Percentiles rank a stretch among this genome's conserved stretches.
These are phyloP conservation scores for Drosophila malerkotliana DNA, from an alignment of 1,140 invertebrate genomes.

Conservation along the genomic window DNA sequence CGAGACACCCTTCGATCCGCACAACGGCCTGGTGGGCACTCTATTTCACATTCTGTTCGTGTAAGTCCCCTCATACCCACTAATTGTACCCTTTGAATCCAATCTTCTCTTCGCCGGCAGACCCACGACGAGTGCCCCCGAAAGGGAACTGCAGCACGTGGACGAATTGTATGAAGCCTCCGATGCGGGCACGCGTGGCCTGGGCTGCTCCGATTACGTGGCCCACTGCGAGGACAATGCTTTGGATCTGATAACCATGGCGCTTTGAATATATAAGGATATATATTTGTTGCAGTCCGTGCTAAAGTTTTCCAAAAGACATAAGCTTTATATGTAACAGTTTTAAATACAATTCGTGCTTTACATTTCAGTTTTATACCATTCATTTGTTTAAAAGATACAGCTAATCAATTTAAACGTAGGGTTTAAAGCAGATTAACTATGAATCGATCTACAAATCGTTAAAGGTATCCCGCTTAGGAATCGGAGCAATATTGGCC, in stretches of 20 bases:
- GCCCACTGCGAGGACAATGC: slow-evolving; percentile 57
- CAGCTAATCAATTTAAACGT: too few relatives aligned
- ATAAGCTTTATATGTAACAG: not conserved
- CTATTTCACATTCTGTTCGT: slow-evolving; percentile 85
- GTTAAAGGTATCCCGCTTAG: too few relatives aligned
- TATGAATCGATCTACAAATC: too few relatives aligned
- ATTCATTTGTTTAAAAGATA: too few relatives aligned
- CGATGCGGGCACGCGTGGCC: slow-evolving; percentile 55
- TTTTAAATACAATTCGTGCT: too few relatives aligned
- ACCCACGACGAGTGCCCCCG: slow-evolving; percentile 63
- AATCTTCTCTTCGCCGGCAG: slow-evolving; percentile 18
- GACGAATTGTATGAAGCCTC: slow-evolving; percentile 59
- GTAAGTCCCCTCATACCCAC: slow-evolving; percentile 72
- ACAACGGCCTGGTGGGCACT: slow-evolving; percentile 85
- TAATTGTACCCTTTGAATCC: slow-evolving; percentile 1
- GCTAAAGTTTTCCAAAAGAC: not conserved
- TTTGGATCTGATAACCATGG: slow-evolving; percentile 71
- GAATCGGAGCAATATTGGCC: too few relatives aligned
- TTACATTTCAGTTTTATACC: too few relatives aligned
- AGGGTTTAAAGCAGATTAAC: too few relatives aligned
- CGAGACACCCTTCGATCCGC: slow-evolving; percentile 76
- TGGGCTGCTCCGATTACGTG: slow-evolving; percentile 63
- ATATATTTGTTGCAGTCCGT: not conserved
- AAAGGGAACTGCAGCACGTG: slow-evolving; percentile 56
- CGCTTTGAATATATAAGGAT: slow-evolving; percentile 37